Percentiles rank a stretch among this genome's conserved stretches.
Evolutionary conservation across 2,797 vertebrate genomes (phyloP).

Genomic region (Labeo calbasu): DNA sequence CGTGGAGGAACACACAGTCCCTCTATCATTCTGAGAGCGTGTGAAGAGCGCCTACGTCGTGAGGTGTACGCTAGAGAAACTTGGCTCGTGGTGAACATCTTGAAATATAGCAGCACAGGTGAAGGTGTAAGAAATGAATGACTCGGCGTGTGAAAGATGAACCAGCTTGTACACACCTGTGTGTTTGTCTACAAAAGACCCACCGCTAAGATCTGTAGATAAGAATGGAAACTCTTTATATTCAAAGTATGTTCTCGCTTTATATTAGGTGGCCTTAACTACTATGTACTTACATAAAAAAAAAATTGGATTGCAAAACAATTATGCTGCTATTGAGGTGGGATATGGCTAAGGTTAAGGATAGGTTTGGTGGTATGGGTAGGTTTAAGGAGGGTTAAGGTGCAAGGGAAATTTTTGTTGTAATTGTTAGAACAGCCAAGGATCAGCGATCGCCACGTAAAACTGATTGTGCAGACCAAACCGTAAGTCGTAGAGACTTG

Average conservation of each 20-base stretch:
- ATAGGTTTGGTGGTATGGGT: no score
- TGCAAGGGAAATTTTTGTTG: no score
- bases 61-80: conserved; percentile 34
- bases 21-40: conserved; percentile 54
- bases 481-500: no score
- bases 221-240: not conserved
- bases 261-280: no score
- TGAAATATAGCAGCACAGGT: conserved; percentile 40
- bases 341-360: no score
- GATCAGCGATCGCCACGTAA: no score
- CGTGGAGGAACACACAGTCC: conserved; percentile 42
- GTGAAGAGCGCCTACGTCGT: conserved; percentile 42
- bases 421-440: no score
- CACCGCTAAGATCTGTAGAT: conserved; percentile 3
- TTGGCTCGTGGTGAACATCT: conserved; percentile 29
- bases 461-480: no score
- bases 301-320: no score
- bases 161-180: conserved; percentile 52
- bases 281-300: no score
- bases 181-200: conserved; percentile 22
- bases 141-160: conserved; percentile 3
- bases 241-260: not conserved
- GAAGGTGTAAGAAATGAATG: conserved; percentile 45
- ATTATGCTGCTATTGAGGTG: no score
- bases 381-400: no score